A percentile compares a stretch with the other conserved stretches of the same genome.
Conservation (phyloP, 2,888 invertebrate species). For the Agriopis aurantiaria region DNA sequence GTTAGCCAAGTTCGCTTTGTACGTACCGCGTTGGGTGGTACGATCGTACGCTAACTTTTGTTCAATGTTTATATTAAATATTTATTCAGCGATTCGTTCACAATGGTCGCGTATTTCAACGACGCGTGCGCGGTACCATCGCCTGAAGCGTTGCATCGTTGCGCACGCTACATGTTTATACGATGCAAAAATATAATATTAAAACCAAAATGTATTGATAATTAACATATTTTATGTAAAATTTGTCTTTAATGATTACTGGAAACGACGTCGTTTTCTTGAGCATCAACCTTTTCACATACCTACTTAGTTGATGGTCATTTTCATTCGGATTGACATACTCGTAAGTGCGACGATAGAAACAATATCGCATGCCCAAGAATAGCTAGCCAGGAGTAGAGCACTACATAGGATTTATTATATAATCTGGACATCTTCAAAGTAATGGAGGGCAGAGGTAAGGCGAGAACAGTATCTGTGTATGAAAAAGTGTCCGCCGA, state of each 20-base stretch:
- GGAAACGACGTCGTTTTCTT: neutral
- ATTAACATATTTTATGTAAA: neutral
- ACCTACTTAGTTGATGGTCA: too few relatives aligned
- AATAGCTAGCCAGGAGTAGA: too few relatives aligned
- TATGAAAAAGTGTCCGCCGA: too few relatives aligned
- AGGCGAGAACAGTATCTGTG: too few relatives aligned
- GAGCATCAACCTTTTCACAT: neutral
- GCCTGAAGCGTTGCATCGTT: slow-evolving; percentile 59
- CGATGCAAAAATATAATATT: slow-evolving; percentile 7
- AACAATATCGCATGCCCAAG: too few relatives aligned
- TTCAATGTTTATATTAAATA: slow-evolving; percentile 58
- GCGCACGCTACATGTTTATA: slow-evolving; percentile 25
- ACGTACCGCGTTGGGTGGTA: slow-evolving; percentile 79
- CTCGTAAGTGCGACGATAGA: too few relatives aligned
- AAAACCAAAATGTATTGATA: neutral
- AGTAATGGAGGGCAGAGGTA: too few relatives aligned
- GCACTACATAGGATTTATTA: too few relatives aligned
- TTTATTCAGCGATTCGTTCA: slow-evolving; percentile 77
- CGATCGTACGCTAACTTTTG: slow-evolving; percentile 71
- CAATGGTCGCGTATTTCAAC: slow-evolving; percentile 84
- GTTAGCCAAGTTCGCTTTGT: slow-evolving; percentile 57
- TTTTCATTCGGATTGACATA: too few relatives aligned
- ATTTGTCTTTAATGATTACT: neutral
- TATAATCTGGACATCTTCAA: too few relatives aligned
- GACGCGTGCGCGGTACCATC: slow-evolving; percentile 60